Percentiles rank a stretch among this genome's conserved stretches.
These are phyloP conservation scores for Hyalella azteca DNA, from an alignment of 2,888 invertebrate species.

Conservation along the genomic window DNA sequence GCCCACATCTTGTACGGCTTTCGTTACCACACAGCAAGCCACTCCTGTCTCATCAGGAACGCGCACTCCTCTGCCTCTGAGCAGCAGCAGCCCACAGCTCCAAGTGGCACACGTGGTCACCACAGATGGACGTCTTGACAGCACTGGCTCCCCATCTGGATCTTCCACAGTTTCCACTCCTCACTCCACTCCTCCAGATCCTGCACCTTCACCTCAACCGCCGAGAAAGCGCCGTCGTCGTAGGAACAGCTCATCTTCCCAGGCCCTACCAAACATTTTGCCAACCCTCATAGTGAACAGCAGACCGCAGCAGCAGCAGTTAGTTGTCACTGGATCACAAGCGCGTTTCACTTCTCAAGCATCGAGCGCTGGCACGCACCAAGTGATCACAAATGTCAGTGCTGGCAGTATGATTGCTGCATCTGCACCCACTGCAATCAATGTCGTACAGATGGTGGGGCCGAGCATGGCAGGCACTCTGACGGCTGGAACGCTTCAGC, in stretches of 20 bases:
- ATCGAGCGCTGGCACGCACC: constrained; percentile 47
- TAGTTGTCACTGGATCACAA: constrained; percentile 55
- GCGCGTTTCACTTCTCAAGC: constrained; percentile 54
- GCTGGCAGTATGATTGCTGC: constrained; percentile 43
- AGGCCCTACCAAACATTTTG: constrained; percentile 43
- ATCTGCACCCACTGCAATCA: constrained; percentile 51
- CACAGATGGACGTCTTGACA: constrained; percentile 45
- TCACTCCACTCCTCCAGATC: constrained; percentile 54
- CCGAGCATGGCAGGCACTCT: constrained; percentile 49
- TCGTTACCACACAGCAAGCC: constrained; percentile 30
- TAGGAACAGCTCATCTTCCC: constrained; percentile 49
- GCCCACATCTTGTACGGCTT: constrained; percentile 30
- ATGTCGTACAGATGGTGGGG: constrained; percentile 58
- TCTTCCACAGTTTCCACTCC: constrained; percentile 56
- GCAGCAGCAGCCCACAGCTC: constrained; percentile 51
- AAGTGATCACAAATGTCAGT: constrained; percentile 49
- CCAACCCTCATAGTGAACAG: constrained; percentile 56
- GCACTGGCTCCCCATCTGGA: constrained; percentile 48
- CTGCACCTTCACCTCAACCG: constrained; percentile 48
- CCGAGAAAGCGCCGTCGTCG: constrained; percentile 51
- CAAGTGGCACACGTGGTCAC: constrained; percentile 57
- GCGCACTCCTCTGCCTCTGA: background rate
- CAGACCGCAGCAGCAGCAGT: constrained; percentile 52
- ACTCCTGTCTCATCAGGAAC: constrained; percentile 14
- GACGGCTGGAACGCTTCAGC: constrained; percentile 52